Evolutionary conservation across 2,888 invertebrate species (phyloP), one percentile per base, ranked within the genome.

Genomic region (Cheilosia soror): DNA sequence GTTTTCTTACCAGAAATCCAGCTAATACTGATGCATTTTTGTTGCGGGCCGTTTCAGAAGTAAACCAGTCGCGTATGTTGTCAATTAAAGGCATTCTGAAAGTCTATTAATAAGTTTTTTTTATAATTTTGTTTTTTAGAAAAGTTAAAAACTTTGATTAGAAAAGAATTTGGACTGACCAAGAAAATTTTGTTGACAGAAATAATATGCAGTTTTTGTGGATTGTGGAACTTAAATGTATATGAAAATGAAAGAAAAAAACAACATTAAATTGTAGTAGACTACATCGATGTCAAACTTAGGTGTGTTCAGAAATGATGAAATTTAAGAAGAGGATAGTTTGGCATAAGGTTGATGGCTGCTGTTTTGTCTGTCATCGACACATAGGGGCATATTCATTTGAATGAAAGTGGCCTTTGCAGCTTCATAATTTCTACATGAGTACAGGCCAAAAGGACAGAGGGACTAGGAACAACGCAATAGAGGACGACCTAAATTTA

Each of bases 41-140:
- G 93, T 99, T 99, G 88, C 98, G 94, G 15, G 96, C 96, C 88
- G 95, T 94, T 89, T 98, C 97, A 88, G 97, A 95, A 95, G 97
- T 97, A 88, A 97, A 95, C 92, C 96, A 96, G 15, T 95, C 94
- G 1, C 95, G 95, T 89, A 96, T 93, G 92, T 96, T 96, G 89
- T 97, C 97, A 60, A 96, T 93, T 89, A 96, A 94, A 88, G 94
- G 93, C 94, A 94, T 94, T 88, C 87, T 89, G 63, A n/a, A 47
- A 42, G n/a, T 9, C 4, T 11, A 44, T 57, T 63, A 11, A 33
- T 53, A 15, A 15, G 31, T 44, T 13, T 15, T n/a, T 33, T 44
- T 53, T 6, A 3, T 1, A 15, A 55, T 31, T 55, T 57, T 15
- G 7, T 31, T 15, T 33, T 53, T 27, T 40, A 9, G 5, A 33